Percentiles rank a stretch among this genome's conserved stretches.
These are phyloP conservation scores for Orientallactaga sibirica DNA, from an alignment of 2,797 vertebrate genomes.

Conservation along the genomic window DNA sequence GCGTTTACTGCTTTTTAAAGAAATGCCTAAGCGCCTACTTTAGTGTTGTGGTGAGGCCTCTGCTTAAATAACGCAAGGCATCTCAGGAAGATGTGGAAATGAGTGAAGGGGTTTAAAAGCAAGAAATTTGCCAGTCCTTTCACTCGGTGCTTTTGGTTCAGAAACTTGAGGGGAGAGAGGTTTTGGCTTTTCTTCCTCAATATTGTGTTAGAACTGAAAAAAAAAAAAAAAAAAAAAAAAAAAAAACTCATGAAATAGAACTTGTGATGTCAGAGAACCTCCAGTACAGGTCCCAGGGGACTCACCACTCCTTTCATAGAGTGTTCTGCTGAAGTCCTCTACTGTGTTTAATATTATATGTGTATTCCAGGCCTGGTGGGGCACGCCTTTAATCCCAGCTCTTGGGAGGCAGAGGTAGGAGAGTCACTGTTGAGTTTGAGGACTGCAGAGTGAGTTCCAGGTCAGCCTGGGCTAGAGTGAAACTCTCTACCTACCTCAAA, in stretches of 20 bases:
- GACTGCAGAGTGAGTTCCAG: no score
- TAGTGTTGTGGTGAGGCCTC: background rate
- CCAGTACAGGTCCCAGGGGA: background rate
- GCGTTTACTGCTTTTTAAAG: slow-evolving; percentile 4
- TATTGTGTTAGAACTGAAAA: background rate
- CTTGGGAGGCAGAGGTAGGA: no score
- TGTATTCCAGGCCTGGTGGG: no score
- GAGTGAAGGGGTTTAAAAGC: background rate
- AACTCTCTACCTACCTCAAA: no score
- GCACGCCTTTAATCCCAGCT: no score
- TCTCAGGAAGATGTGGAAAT: slow-evolving; percentile 6
- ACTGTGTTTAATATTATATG: no score
- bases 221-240: no score
- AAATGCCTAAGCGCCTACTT: background rate
- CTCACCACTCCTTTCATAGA: background rate
- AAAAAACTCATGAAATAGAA: background rate
- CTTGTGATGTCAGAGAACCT: background rate
- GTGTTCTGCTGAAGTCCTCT: background rate
- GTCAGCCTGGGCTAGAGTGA: no score
- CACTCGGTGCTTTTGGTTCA: background rate
- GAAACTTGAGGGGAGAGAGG: background rate
- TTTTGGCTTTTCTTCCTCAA: background rate
- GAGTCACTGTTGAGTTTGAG: no score
- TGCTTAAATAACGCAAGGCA: background rate
- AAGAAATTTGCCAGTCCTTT: background rate